These are phyloP conservation scores for Apoda limacodes DNA, from an alignment of 2,888 invertebrate genomes.

Conservation along the genomic window DNA sequence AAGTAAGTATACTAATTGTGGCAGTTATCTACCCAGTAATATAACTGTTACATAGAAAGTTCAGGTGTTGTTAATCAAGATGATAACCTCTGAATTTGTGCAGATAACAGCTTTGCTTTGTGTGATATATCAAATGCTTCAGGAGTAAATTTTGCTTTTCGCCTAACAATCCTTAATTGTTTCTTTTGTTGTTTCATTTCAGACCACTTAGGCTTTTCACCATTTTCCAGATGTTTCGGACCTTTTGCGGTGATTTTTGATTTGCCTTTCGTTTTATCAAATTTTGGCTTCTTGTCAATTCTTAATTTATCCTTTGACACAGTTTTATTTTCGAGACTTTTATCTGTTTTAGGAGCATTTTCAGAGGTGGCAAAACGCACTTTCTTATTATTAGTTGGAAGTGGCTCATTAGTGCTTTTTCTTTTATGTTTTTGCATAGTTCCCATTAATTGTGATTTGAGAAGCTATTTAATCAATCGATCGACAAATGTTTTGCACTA, in stretches of 20 bases:
- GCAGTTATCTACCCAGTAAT: too few relatives aligned
- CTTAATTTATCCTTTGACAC: slow-evolving; percentile 19
- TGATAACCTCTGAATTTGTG: slow-evolving; percentile 52
- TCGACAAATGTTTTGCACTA: too few relatives aligned
- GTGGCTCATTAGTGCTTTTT: slow-evolving; percentile 30
- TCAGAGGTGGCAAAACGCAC: slow-evolving; percentile 25
- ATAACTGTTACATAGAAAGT: too few relatives aligned
- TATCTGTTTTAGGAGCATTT: slow-evolving; percentile 14
- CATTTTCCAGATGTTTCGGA: slow-evolving; percentile 26
- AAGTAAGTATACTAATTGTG: too few relatives aligned
- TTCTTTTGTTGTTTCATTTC: slow-evolving; percentile 83
- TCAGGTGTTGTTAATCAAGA: too few relatives aligned
- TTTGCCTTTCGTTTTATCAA: slow-evolving; percentile 24
- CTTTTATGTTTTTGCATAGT: slow-evolving; percentile 54
- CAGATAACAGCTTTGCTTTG: slow-evolving; percentile 52
- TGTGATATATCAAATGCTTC: slow-evolving; percentile 58
- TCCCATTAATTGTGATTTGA: too few relatives aligned
- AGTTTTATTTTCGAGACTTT: slow-evolving; percentile 8
- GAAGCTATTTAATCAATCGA: too few relatives aligned
- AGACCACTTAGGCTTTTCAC: slow-evolving; percentile 75
- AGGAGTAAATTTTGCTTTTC: slow-evolving; percentile 68
- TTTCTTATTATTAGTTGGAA: slow-evolving; percentile 41
- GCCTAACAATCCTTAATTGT: slow-evolving; percentile 72
- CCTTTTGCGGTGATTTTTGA: slow-evolving; percentile 26
- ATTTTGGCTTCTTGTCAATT: slow-evolving; percentile 25